Evolutionary conservation across 2,113 vertebrate genomes (phyloP).

Genomic region (Protobothrops flavoviridis): DNA sequence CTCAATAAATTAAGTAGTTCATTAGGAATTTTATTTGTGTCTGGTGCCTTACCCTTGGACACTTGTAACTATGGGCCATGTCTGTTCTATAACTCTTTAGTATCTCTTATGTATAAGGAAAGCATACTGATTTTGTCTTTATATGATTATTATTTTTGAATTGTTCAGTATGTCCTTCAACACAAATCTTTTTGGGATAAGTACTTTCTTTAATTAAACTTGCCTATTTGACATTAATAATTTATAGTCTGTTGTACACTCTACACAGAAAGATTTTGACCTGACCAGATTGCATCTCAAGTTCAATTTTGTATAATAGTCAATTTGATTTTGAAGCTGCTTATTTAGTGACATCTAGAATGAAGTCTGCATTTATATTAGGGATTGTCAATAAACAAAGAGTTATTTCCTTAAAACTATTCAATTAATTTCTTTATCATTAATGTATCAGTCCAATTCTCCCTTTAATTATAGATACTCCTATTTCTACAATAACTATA

Average conservation of each 20-base stretch:
- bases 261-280: not conserved
- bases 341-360: not conserved
- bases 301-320: not conserved
- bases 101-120: not conserved
- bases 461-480: not conserved
- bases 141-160: not conserved
- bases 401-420: not conserved
- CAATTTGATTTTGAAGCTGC: not conserved
- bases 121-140: not conserved
- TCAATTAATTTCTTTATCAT: not conserved
- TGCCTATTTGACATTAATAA: not conserved
- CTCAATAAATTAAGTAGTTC: not conserved
- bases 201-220: not conserved
- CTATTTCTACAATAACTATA: not conserved
- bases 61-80: not conserved
- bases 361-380: not conserved
- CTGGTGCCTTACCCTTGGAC: not conserved
- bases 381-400: not conserved
- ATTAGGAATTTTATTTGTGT: not conserved
- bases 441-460: not conserved
- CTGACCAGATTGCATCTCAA: not conserved
- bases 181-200: not conserved
- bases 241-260: not conserved
- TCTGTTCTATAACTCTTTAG: not conserved
- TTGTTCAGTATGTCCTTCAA: not conserved